These are phyloP conservation scores for Pinna nobilis DNA, from an alignment of 1,140 invertebrate genomes.

Conservation along the genomic window DNA sequence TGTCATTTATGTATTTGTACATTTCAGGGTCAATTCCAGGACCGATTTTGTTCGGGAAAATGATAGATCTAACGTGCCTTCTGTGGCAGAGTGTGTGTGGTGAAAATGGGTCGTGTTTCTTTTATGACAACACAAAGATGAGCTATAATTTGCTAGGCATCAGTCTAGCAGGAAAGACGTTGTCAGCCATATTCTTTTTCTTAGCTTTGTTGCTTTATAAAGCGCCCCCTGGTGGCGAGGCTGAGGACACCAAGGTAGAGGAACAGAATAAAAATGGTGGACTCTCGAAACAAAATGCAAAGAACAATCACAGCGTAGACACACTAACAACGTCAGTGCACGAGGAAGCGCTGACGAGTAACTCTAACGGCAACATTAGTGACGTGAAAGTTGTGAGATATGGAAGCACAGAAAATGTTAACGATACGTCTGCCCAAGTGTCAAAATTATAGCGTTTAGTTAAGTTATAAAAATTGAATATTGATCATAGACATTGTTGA, in stretches of 20 bases:
- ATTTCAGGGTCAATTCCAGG: constrained; percentile 73
- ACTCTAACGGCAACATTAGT: too few relatives aligned
- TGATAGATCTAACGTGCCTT: constrained; percentile 73
- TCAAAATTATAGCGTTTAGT: too few relatives aligned
- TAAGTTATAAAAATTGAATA: too few relatives aligned
- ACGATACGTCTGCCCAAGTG: too few relatives aligned
- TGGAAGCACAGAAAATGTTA: too few relatives aligned
- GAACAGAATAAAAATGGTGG: background rate
- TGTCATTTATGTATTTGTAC: background rate
- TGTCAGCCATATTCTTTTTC: constrained; percentile 64
- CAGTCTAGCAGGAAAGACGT: constrained; percentile 53
- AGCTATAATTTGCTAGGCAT: constrained; percentile 64
- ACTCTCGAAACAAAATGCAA: too few relatives aligned
- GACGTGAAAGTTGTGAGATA: too few relatives aligned
- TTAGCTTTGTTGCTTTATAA: constrained; percentile 66
- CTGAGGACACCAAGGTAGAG: constrained; percentile 9
- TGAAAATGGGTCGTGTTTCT: constrained; percentile 63
- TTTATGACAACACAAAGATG: constrained; percentile 71
- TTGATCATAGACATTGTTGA: too few relatives aligned
- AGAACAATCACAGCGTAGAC: too few relatives aligned
- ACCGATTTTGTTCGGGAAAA: constrained; percentile 72
- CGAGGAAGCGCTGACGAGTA: too few relatives aligned
- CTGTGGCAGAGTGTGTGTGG: constrained; percentile 68
- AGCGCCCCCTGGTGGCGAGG: constrained; percentile 34
- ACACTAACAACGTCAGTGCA: too few relatives aligned